Evolutionary conservation across 2,888 invertebrate species (phyloP).

Genomic region (Lampropteryx suffumata): DNA sequence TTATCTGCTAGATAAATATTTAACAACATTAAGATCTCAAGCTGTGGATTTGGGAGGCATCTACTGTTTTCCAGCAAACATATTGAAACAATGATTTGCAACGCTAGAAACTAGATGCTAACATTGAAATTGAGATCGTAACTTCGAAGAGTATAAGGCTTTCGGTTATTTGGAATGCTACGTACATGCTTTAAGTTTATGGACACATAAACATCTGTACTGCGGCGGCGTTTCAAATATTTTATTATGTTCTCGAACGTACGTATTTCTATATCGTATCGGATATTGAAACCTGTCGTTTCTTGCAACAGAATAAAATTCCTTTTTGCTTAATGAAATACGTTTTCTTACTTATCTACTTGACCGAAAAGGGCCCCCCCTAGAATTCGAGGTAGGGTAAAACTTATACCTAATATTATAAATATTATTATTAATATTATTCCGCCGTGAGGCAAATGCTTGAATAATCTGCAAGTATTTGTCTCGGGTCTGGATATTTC

Average conservation of each 20-base stretch:
- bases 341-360: no score
- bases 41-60: no score
- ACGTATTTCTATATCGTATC: constrained; percentile 25
- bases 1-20: no score
- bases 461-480: no score
- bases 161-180: constrained; percentile 28
- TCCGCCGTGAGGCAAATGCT: no score
- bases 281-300: constrained; percentile 4
- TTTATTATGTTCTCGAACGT: constrained; percentile 28
- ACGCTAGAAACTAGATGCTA: constrained; percentile 6
- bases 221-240: constrained; percentile 19
- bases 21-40: no score
- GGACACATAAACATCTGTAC: constrained; percentile 32
- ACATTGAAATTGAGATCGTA: constrained; percentile 24
- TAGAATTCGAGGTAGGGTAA: no score
- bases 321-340: constrained; percentile 8
- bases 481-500: no score
- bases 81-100: constrained; percentile 20
- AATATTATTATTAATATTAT: no score
- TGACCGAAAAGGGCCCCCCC: no score
- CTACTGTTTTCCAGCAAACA: no score
- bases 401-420: no score
- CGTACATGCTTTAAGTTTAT: constrained; percentile 32
- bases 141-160: constrained; percentile 22
- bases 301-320: constrained; percentile 1